Base-by-base conservation (phyloP, 2,797 vertebrate species). In the Adrianichthys oophorus region DNA sequence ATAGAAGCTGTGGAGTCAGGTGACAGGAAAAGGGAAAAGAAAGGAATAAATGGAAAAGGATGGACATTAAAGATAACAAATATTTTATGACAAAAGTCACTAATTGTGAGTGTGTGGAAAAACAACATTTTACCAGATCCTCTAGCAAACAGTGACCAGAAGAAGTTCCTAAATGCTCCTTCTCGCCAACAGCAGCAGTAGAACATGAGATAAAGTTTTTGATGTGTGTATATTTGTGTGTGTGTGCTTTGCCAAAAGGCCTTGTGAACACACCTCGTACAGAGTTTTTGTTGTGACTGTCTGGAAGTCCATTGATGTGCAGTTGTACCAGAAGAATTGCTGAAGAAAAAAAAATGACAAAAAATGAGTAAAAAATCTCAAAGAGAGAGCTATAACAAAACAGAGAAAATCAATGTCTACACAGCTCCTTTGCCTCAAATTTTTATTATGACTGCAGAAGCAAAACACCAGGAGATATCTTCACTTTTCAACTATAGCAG, bases 211-310 rank as follows among this genome's bases (percentile, higher is more conserved):
- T 79, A 40, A 45, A 52, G 62, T 48, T 7, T 65, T 53, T 55
- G 56, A 59, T 57, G 48, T 32, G 23, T 26, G 43, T 46, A 43
- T 52, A 21, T 12, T 26, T 26, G 21, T 55, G 56, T 40, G 41
- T 13, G 52, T 64, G 21, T 60, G 49, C 41, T 43, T 48, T 70
- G 74, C 72, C 72, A 68, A 66, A 56, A 72, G 72, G 61, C 51
- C 72, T 79, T 77, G 79, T 84, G 78, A 82, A 79, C 82, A 60
- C 78, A 72, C 76, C 74, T 78, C 14, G 5, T 42, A 76, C 74
- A 74, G 67, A 75, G 64, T 88, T 87, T 32, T 87, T 83, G 86
- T 87, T 84, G 84, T 85, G 80, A 84, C 80, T 75, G 80, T 74
- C 80, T 84, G 66, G 77, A 82, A 79, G 74, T 65, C 74, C 58